Conservation (phyloP, 2,797 vertebrate species). For the Lepilemur ruficaudatus region DNA sequence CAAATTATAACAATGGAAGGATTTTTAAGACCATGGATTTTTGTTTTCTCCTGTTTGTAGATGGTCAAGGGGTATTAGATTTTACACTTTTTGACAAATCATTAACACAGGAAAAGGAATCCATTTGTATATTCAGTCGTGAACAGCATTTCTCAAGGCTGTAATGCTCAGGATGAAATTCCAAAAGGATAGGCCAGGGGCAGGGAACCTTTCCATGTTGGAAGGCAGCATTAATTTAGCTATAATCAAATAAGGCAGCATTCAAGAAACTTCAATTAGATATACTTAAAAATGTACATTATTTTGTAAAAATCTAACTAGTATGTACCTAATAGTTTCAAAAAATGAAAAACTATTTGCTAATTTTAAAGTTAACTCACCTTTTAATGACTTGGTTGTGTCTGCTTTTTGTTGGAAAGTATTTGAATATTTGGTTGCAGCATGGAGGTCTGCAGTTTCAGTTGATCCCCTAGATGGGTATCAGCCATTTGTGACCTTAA, state of each 20-base stretch:
- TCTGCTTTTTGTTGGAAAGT: background rate
- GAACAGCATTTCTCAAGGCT: background rate
- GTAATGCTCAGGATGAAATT: background rate
- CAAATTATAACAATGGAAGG: background rate
- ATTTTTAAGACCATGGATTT: background rate
- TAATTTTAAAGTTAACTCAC: background rate
- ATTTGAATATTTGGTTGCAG: background rate
- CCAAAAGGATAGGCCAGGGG: background rate
- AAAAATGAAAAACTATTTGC: background rate
- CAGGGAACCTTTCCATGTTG: background rate
- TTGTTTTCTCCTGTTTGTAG: background rate
- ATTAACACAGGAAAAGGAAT: background rate
- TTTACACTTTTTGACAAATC: background rate
- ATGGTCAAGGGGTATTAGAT: background rate
- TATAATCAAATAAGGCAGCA: background rate
- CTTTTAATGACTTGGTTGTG: background rate
- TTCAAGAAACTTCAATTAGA: background rate
- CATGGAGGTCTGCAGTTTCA: background rate
- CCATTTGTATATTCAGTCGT: background rate
- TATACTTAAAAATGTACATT: background rate
- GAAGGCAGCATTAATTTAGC: background rate
- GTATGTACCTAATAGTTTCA: background rate
- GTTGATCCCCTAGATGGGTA: background rate
- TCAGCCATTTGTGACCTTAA: background rate
- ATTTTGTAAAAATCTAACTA: background rate